Base-by-base conservation (phyloP, 2,113 vertebrate genomes). In the Phasianus colchicus region DNA sequence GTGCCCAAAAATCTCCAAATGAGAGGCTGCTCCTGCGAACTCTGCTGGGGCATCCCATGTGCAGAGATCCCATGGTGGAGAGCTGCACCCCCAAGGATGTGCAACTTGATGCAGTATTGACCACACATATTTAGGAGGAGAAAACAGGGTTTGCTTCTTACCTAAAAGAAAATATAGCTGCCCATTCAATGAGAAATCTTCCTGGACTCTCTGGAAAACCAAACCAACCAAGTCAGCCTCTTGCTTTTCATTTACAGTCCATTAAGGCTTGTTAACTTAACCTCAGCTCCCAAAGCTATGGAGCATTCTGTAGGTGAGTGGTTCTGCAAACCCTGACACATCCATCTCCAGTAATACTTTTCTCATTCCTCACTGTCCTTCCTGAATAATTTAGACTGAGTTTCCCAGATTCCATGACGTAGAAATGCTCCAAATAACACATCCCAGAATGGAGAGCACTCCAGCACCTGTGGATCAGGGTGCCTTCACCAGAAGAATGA, bases 401-500 rank as follows among this genome's bases (percentile, higher is more conserved):
- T 71, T 91, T 86, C 75, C 57, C 52, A 90, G 42, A 88, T 43
- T 30, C 8, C 20, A 75, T 48, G 30, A 16, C 27, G 73, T 93
- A 63, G 40, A 69, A 94, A 79, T 66, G n/a, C 27, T 60, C 34
- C 83, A 19, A 70, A 36, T 10, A 2, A 20, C 32, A 74, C 72
- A 67, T 75, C 67, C 82, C 61, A n/a, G 16, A 25, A 20, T 47
- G 57, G 20, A 36, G 57, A 77, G 45, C 36, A 66, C 67, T 77
- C 47, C 76, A 42, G 50, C 1, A 13, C 57, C 74, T 85, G 81
- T 73, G 78, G 82, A 86, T 67, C 60, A 83, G 69, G 45, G 38
- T 88, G 32, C 29, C 72, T 72, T 72, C 57, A 75, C 25, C 61
- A 86, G 69, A 65, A 92, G 89, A 89, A 45, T 95, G 88, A 94